Evolutionary conservation across 2,797 vertebrate genomes (phyloP).

Genomic region (Pseudochromis fuscus): DNA sequence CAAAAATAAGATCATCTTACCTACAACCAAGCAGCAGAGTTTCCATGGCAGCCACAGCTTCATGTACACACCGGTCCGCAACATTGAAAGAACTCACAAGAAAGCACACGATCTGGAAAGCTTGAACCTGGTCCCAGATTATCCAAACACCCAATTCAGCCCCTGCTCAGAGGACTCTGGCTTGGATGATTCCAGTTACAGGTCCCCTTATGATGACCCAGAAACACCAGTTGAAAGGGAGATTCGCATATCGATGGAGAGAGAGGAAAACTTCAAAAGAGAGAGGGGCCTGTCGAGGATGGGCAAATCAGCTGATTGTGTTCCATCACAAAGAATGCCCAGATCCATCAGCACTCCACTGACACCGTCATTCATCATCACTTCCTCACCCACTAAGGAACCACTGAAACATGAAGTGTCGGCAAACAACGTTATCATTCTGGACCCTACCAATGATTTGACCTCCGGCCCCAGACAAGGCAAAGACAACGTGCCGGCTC

Average conservation of each 20-base stretch:
- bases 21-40: slow-evolving; percentile 73
- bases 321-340: slow-evolving; percentile 75
- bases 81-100: slow-evolving; percentile 82
- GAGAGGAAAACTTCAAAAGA: slow-evolving; percentile 80
- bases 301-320: slow-evolving; percentile 79
- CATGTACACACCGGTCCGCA: slow-evolving; percentile 87
- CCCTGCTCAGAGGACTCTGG: slow-evolving; percentile 88
- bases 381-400: slow-evolving; percentile 83
- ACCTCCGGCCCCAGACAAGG: slow-evolving; percentile 59
- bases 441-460: slow-evolving; percentile 78
- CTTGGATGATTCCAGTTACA: slow-evolving; percentile 85
- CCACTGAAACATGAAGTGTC: slow-evolving; percentile 76
- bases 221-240: slow-evolving; percentile 85
- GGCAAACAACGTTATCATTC: slow-evolving; percentile 81
- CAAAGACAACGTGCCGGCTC: slow-evolving; percentile 55
- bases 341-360: slow-evolving; percentile 80
- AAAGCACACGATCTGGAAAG: slow-evolving; percentile 79
- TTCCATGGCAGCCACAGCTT: slow-evolving; percentile 84
- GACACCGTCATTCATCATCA: slow-evolving; percentile 86
- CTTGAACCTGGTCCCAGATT: slow-evolving; percentile 78
- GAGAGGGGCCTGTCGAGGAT: slow-evolving; percentile 81
- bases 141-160: slow-evolving; percentile 83
- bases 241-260: slow-evolving; percentile 81
- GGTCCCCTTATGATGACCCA: slow-evolving; percentile 82
- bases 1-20: slow-evolving; percentile 76